Conservation (phyloP, 2,113 vertebrate species). For the Phaethon lepturus region DNA sequence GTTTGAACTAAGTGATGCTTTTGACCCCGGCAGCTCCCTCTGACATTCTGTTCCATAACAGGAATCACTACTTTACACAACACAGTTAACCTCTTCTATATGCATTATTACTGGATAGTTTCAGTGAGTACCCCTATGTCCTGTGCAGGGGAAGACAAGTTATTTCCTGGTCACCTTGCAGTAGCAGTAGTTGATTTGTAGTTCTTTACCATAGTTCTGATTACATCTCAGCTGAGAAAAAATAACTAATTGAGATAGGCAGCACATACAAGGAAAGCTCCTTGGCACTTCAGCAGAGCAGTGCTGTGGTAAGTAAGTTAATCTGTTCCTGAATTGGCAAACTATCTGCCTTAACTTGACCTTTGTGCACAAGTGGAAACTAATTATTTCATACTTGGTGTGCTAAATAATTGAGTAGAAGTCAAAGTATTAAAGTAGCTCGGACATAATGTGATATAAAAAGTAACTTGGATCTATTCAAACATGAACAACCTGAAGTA, state of each 20-base stretch:
- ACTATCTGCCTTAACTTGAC: neutral
- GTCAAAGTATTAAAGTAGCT: neutral
- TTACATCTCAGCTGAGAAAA: neutral
- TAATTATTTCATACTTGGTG: neutral
- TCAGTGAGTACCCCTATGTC: neutral
- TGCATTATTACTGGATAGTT: neutral
- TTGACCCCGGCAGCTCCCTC: neutral
- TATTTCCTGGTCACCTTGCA: neutral
- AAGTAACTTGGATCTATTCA: neutral
- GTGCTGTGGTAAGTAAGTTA: neutral
- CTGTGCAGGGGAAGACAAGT: fast-evolving
- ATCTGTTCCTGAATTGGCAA: neutral
- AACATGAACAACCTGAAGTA: neutral
- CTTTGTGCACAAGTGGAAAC: neutral
- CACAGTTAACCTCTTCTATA: neutral
- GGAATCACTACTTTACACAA: fast-evolving
- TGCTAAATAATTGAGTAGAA: neutral
- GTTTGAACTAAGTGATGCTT: neutral
- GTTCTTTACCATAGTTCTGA: neutral
- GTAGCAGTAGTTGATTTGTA: neutral
- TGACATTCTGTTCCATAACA: fast-evolving
- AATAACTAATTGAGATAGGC: neutral
- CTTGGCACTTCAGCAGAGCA: neutral
- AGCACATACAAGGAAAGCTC: neutral
- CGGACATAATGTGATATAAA: neutral